Percentiles rank a stretch among this genome's conserved stretches.
These are phyloP conservation scores for Ptilonorhynchus violaceus DNA, from an alignment of 2,113 vertebrate genomes.

Conservation along the genomic window DNA sequence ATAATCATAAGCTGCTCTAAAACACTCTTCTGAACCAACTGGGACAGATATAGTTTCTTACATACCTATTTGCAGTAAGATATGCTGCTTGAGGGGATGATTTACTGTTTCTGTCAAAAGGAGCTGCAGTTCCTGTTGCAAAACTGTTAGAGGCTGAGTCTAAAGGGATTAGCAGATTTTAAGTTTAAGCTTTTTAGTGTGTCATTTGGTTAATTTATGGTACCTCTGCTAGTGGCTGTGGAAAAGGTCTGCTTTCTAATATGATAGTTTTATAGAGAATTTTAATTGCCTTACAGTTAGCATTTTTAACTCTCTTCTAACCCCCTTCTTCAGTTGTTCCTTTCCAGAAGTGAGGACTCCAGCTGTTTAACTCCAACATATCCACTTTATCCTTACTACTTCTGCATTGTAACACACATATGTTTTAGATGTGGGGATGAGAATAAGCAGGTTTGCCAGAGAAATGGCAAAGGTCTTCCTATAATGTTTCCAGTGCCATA, in stretches of 20 bases:
- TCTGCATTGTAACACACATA: neutral
- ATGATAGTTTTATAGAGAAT: neutral
- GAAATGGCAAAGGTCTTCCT: neutral
- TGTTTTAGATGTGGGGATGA: neutral
- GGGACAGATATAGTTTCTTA: conserved; percentile 25
- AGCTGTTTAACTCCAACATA: neutral
- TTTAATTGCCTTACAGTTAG: conserved; percentile 17
- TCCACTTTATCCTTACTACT: neutral
- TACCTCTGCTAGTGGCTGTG: neutral
- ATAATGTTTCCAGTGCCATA: neutral
- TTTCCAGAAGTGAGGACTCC: neutral
- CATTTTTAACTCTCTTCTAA: neutral
- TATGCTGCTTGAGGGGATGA: conserved; percentile 35
- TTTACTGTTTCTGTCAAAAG: conserved; percentile 46
- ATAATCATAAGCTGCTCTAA: conserved; percentile 21
- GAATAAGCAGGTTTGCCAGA: neutral
- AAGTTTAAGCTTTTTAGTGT: conserved; percentile 41
- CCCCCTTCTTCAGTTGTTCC: neutral
- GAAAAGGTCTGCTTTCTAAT: neutral
- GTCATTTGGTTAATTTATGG: conserved; percentile 54
- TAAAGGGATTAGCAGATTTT: conserved; percentile 56
- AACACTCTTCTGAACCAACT: neutral
- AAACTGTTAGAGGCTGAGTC: conserved; percentile 30
- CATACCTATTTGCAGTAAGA: conserved; percentile 39
- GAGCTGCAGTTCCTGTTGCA: conserved; percentile 6